Evolutionary conservation across 2,797 vertebrate genomes (phyloP), one percentile per base, ranked within the genome.

Genomic region (Rallus crepitans): DNA sequence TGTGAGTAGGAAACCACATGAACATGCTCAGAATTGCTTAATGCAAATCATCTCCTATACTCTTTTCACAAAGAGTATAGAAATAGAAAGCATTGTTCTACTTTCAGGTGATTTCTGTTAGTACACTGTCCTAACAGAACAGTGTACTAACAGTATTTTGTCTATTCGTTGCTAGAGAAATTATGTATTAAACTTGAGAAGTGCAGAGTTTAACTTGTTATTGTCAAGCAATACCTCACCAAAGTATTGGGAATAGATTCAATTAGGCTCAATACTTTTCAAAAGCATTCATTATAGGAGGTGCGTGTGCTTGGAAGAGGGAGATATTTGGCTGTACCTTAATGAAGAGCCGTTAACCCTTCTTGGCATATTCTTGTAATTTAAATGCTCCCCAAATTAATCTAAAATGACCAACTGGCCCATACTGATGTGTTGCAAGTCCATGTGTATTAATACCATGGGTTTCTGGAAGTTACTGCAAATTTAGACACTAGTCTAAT

Each of bases 11-110:
- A 91, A 95, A 86, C 65, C 33, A 23, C 12, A 9, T 7, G 33
- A 60, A 55, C 70, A 71, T 63, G 88, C 73, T 81, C 25, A 52
- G 90, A 96, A 95, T 81, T 66, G 35, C 48, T 90, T 63, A 47
- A 79, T 66, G 59, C 52, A 90, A 93, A 86, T 90, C 12, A 57
- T 23, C 57, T 48, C 76, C 68, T 72, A 30, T 83, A 65, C 66
- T 33, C 6, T 90, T 90, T 72, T 69, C 59, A 55, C 61, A 66
- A 48, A 77, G 37, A 37, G 37, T 37, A 37, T 37, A 37, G 9
- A 35, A 35, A 8, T 35, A 35, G 35, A 37, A 37, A 37, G 37
- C 11, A 37, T 37, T 37, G 37, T 37, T 37, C 37, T 37, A 37
- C 37, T 37, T 37, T 37, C 37, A 37, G 37, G 37, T 37, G 37